A percentile compares a stretch with the other conserved stretches of the same genome.
Conservation (phyloP, 2,888 invertebrate species). For the Tachina lurida region DNA sequence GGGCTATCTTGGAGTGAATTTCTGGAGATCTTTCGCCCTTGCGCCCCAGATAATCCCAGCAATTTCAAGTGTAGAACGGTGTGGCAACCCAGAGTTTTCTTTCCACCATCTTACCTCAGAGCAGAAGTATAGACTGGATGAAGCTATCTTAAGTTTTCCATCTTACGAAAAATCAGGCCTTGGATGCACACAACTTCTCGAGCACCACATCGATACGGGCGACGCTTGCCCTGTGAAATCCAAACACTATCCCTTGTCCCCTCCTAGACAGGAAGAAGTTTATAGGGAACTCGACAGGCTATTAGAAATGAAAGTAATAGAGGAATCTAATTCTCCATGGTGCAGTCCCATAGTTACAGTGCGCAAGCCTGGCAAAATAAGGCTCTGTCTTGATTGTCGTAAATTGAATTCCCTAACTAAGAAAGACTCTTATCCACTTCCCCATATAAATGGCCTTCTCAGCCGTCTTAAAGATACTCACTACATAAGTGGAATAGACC, state of each 20-base stretch:
- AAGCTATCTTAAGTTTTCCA: conserved; percentile 31
- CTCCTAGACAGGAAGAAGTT: conserved; percentile 57
- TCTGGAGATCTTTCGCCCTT: conserved; percentile 18
- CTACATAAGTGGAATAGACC: no score
- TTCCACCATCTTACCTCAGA: conserved; percentile 23
- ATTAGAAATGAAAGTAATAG: conserved; percentile 53
- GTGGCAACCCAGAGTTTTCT: neutral
- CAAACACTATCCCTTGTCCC: conserved; percentile 62
- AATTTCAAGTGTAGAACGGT: neutral
- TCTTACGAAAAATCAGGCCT: conserved; percentile 33
- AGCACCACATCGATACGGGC: conserved; percentile 42
- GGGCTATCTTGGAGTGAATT: conserved; percentile 22
- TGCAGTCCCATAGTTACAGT: no score
- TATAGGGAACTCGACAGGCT: conserved; percentile 60
- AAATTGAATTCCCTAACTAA: conserved; percentile 55
- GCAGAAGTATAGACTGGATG: conserved; percentile 14
- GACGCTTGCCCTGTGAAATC: conserved; percentile 45
- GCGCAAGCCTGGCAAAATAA: conserved; percentile 41
- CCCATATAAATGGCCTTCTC: conserved; percentile 4
- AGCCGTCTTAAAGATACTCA: no score
- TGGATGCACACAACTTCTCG: conserved; percentile 20
- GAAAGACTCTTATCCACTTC: conserved; percentile 64
- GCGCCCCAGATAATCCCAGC: conserved; percentile 25
- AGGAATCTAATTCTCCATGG: conserved; percentile 31
- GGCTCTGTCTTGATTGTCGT: conserved; percentile 62